A percentile compares a stretch with the other conserved stretches of the same genome.
Evolutionary conservation across 2,113 vertebrate genomes (phyloP).

Genomic region (Emydocephalus ijimae): DNA sequence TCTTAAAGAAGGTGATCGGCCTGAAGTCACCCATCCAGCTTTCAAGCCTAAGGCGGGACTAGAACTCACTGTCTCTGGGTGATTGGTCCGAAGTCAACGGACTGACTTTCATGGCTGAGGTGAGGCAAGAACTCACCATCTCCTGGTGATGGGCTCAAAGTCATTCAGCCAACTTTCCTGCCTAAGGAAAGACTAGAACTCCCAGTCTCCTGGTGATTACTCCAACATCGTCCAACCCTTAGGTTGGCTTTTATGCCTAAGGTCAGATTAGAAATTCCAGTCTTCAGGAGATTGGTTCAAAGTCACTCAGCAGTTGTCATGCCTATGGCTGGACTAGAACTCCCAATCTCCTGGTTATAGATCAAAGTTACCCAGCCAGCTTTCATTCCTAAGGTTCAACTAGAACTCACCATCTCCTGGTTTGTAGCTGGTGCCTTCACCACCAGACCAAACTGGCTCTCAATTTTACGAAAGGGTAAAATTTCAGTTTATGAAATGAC

Average conservation of each 20-base stretch:
- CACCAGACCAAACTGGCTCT: neutral
- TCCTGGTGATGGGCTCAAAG: neutral
- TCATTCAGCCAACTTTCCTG: too few species aligned
- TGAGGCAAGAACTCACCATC: neutral
- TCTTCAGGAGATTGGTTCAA: neutral
- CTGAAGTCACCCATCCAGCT: neutral
- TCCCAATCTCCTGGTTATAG: neutral
- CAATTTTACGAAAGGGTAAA: neutral
- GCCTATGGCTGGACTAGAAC: neutral
- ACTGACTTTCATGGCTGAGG: neutral
- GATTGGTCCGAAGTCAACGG: too few species aligned
- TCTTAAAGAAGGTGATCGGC: neutral
- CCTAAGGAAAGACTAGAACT: too few species aligned
- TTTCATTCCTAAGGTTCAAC: neutral
- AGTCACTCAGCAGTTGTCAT: neutral
- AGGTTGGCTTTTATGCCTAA: too few species aligned
- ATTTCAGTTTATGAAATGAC: neutral
- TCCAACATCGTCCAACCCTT: too few species aligned
- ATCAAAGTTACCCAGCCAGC: neutral
- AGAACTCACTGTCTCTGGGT: too few species aligned
- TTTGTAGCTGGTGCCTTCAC: neutral
- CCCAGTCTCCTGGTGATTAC: too few species aligned
- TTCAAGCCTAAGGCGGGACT: neutral
- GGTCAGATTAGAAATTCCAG: too few species aligned
- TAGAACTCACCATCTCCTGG: neutral